Base-by-base conservation (phyloP, 2,113 vertebrate genomes). In the Lasiurus borealis region DNA sequence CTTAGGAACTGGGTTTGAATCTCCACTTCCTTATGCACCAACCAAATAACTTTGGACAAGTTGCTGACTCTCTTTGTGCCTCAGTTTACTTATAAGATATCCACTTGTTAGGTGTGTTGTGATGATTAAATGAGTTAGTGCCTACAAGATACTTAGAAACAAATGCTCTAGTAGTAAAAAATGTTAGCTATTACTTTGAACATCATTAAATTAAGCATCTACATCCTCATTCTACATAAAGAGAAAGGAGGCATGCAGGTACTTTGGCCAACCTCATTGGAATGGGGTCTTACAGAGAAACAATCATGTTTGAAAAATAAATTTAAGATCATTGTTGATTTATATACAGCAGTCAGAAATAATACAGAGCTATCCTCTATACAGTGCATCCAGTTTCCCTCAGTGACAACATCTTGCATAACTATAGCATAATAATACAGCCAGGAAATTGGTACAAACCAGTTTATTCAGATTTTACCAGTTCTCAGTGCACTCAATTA, bases 381-480 rank as follows among this genome's bases (percentile, higher is more conserved):
- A n/a, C n/a, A n/a, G n/a, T n/a, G n/a, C n/a, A n/a, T n/a, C 23
- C 40, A 82, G 13, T 54, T 87, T 90, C 8, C 14, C 11, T 40
- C 27, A 77, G 0, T 34, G 15, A 27, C 69, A 93, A 50, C 19
- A 52, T 68, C 52, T 71, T 72, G 5, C 4, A 48, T 85, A 48
- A 59, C 46, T 72, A 31, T 2, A 78, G 9, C 13, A 64, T 2
- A 72, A 59, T 52, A 88, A 87, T 31, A 78, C 36, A 92, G 31
- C 3, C 15, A 57, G 50, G n/a, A 84, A 72, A 88, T 6, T 90
- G 76, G 19, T 77, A 44, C 10, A 68, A 48, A 9, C 18, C 5
- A 91, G 16, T 81, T 94, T 46, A 85, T 77, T 90, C 23, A 82
- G 57, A 86, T 66, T 91, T 88, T 46, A 86, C 18, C 21, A 72